A percentile compares a stretch with the other conserved stretches of the same genome.
Conservation (phyloP, 2,113 vertebrate species). For the Pangasianodon hypophthalmus region DNA sequence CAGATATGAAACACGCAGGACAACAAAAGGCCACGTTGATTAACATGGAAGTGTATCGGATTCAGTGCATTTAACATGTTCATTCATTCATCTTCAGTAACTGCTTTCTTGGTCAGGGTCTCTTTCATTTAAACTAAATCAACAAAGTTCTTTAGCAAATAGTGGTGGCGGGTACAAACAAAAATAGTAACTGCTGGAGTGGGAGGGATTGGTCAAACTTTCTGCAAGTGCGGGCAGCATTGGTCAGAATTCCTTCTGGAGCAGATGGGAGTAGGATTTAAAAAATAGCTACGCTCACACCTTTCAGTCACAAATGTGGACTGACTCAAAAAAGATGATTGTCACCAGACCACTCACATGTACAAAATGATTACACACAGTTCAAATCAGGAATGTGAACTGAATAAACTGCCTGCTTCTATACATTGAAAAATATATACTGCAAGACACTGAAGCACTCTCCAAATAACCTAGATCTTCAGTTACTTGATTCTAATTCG, state of each 20-base stretch:
- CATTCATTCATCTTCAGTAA: background rate
- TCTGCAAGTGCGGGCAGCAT: background rate
- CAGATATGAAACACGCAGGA: background rate
- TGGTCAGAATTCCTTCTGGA: background rate
- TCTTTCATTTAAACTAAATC: background rate
- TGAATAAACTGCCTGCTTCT: constrained; percentile 15
- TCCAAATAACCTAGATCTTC: constrained; percentile 18
- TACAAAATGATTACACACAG: background rate
- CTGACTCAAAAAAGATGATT: background rate
- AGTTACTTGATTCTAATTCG: background rate
- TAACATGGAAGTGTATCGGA: background rate
- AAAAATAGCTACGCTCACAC: background rate
- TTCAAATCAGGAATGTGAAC: background rate
- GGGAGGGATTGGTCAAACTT: background rate
- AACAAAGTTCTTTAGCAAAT: background rate
- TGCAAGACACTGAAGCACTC: background rate
- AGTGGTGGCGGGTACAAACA: background rate
- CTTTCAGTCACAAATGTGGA: background rate
- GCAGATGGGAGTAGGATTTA: background rate
- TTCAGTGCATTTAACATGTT: background rate
- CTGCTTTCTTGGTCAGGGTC: background rate
- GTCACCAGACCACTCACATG: constrained; percentile 2
- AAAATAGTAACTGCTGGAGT: background rate
- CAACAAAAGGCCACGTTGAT: background rate
- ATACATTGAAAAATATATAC: background rate